Base-by-base conservation (phyloP, 1,140 invertebrate species). In the Ostrea edulis region DNA sequence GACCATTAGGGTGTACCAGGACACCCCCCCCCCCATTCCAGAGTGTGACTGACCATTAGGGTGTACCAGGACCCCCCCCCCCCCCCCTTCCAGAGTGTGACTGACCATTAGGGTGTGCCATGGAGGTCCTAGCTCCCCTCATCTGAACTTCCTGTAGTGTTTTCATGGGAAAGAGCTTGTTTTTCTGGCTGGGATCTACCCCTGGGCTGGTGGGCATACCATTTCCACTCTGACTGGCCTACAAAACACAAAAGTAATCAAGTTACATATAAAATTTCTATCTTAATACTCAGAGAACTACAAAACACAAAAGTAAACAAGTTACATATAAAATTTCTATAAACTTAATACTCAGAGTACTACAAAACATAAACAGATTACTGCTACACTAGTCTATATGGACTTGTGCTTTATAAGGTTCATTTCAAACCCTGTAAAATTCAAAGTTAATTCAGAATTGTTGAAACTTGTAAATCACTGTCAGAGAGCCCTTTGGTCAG, bases 91-190 rank as follows among this genome's bases (percentile, higher is more conserved):
- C n/a, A 62, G 14, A 20, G 2, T 20, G 0, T 9, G 52, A 87
- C 90, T 54, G 88, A 94, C 92, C 90, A 91, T 93, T 93, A 52
- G 86, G 92, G 62, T 93, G 88, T 81, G 90, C 87, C 51, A 90
- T 90, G 55, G 89, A 88, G 20, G 91, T 90, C 77, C 92, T 87
- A 14, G 87, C 52, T 8, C 90, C 90, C 84, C 92, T 89, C 68
- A 90, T 87, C 81, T 93, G 92, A 17, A 88, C 89, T 68, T 93
- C 92, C 52, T 92, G 92, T 92, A 94, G 90, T 92, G 94, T 91
- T 92, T 94, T 91, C 91, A 94, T 87, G 90, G 93, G 93, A 91
- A 95, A 94, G 85, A 93, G 95, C 81, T 94, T 93, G 53, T 95
- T 94, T 88, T 93, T 88, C 87, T 94, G 92, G 71, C 93, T 91